phyloP scores from a whole-genome alignment of 2,797 vertebrate species.

The Pipistrellus kuhlii region DNA sequence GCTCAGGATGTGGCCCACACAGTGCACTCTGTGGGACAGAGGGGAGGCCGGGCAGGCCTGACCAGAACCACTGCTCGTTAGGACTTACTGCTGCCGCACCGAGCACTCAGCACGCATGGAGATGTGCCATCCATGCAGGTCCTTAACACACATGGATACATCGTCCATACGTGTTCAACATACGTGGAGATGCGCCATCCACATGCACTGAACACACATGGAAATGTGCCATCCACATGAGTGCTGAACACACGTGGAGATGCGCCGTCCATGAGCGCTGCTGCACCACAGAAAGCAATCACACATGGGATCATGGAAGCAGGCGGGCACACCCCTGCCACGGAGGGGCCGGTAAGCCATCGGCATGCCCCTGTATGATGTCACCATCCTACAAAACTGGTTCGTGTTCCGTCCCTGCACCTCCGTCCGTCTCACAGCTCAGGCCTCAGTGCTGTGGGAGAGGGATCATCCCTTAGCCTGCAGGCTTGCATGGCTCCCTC shows the following conservation, averaged over 20 bases:
- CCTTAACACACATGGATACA: too few species aligned
- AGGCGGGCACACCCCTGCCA: slow-evolving; percentile 70
- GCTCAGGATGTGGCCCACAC: slow-evolving; percentile 58
- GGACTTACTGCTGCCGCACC: neutral
- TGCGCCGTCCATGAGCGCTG: too few species aligned
- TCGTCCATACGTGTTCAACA: too few species aligned
- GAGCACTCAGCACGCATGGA: neutral
- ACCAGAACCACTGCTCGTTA: slow-evolving; percentile 68
- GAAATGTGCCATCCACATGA: too few species aligned
- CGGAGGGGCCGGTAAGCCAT: slow-evolving; percentile 74
- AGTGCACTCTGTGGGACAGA: slow-evolving; percentile 66
- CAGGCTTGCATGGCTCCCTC: slow-evolving; percentile 80
- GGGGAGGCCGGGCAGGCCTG: slow-evolving; percentile 82
- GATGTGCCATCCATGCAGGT: too few species aligned
- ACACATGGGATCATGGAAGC: slow-evolving; percentile 83
- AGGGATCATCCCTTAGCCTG: slow-evolving; percentile 79
- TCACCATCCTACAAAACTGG: slow-evolving; percentile 79
- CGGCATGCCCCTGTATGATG: slow-evolving; percentile 82
- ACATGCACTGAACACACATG: too few species aligned
- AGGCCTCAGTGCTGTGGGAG: slow-evolving; percentile 81
- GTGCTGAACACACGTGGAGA: too few species aligned
- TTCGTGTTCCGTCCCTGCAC: slow-evolving; percentile 70
- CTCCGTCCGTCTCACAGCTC: slow-evolving; percentile 69
- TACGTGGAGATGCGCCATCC: too few species aligned
- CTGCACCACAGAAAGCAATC: slow-evolving; percentile 63